Conservation (phyloP, 2,797 vertebrate genomes). For the Catostomus latipinnis region DNA sequence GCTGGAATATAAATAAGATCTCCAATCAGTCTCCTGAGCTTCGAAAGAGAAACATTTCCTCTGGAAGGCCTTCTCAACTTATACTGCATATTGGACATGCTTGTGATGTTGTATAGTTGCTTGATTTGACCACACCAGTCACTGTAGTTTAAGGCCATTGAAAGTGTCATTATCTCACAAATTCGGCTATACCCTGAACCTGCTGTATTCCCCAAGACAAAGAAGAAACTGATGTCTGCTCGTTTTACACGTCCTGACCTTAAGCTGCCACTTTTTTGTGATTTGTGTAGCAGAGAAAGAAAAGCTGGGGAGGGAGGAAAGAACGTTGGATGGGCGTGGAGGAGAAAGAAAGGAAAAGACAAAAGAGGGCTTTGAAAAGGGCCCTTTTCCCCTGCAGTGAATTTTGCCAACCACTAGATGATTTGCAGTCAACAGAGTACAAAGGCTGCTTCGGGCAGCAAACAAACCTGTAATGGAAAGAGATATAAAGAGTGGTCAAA, state of each 20-base stretch:
- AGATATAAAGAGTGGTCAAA: constrained; percentile 14
- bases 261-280: constrained; percentile 72
- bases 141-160: constrained; percentile 53
- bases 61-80: background rate
- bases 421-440: constrained; percentile 72
- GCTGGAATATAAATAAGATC: no score
- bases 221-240: constrained; percentile 71
- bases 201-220: constrained; percentile 70
- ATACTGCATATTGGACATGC: background rate
- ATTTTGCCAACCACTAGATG: constrained; percentile 67
- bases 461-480: constrained; percentile 34
- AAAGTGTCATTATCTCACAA: constrained; percentile 70
- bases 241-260: constrained; percentile 78
- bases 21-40: background rate
- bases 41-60: background rate
- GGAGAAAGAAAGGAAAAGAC: constrained; percentile 55
- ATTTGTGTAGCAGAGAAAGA: constrained; percentile 72
- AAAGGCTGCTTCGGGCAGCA: constrained; percentile 47
- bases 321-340: constrained; percentile 54
- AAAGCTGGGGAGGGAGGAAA: constrained; percentile 49
- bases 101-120: constrained; percentile 36
- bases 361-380: constrained; percentile 67
- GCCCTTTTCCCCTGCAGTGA: constrained; percentile 64
- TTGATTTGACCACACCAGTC: constrained; percentile 26
- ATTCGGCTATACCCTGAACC: constrained; percentile 59